Percentiles rank a stretch among this genome's conserved stretches.
These are phyloP conservation scores for Blera fallax DNA, from an alignment of 2,888 invertebrate species.

Conservation along the genomic window DNA sequence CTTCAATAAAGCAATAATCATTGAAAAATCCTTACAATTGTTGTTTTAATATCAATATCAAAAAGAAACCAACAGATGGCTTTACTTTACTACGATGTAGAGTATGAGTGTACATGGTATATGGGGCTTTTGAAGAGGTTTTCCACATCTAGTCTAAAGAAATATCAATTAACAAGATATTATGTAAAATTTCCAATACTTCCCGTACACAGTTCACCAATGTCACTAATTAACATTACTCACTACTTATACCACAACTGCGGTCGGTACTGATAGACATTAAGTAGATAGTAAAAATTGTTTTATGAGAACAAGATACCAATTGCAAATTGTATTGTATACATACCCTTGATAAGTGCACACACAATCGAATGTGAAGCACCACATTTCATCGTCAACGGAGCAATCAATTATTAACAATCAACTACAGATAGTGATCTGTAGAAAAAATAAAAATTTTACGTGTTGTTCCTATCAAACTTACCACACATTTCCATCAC, in stretches of 20 bases:
- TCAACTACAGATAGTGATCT: constrained; percentile 32
- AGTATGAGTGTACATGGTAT: too few relatives aligned
- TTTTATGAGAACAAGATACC: constrained; percentile 20
- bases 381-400: not conserved
- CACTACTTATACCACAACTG: not conserved
- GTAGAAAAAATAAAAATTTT: not conserved
- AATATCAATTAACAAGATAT: too few relatives aligned
- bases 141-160: too few relatives aligned
- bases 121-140: too few relatives aligned
- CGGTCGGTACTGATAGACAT: not conserved
- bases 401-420: constrained; percentile 43
- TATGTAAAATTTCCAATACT: not conserved
- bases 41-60: too few relatives aligned
- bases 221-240: constrained; percentile 28
- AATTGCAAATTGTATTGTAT: not conserved
- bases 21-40: too few relatives aligned
- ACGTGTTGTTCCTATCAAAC: constrained; percentile 15
- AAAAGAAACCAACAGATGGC: too few relatives aligned
- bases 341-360: constrained; percentile 14
- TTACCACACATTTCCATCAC: constrained; percentile 35
- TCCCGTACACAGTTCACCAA: not conserved
- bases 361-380: constrained; percentile 16
- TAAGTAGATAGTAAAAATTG: constrained; percentile 19
- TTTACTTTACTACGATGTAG: too few relatives aligned
- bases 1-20: too few relatives aligned